Base-by-base conservation (phyloP, 2,888 invertebrate species). In the Brachynemurus nebulosus region DNA sequence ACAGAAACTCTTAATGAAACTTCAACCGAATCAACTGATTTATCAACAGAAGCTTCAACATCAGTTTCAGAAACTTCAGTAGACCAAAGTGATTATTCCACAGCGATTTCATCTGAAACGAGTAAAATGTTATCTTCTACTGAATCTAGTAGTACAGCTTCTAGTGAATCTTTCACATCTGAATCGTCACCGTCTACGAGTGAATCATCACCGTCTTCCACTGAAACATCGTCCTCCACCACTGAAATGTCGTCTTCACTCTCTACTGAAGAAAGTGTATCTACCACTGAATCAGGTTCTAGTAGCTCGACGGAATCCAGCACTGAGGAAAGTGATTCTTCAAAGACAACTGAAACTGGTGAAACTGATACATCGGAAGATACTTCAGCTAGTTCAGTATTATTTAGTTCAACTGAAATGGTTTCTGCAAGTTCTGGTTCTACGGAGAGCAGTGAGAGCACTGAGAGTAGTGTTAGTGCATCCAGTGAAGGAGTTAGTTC, bases 301-400 rank as follows among this genome's bases (percentile, higher is more conserved):
- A 51, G 52, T 3, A 54, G 50, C 18, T 45, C 48, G 16, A 52
- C 44, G 14, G 45, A 25, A 9, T 55, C 57, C 4, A 55, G 53
- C 23, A 23, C 7, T 19, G 44, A 16, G 23, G 46, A 47, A 27
- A 51, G 47, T 12, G 52, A 39, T 17, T 44, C 46, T 27, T 39
- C 42, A 25, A 41, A 43, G 9, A 40, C 44, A 27, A 36, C 14
- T 30, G 38, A 45, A 41, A 41, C 48, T 12, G 54, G 54, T 19
- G 52, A 49, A 40, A 54, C 52, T 11, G 53, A 45, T 12, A 42
- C 45, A 4, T 53, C 55, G 6, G 52, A 33, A 9, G 33, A 33
- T 42, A 46, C 2, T 11, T 4, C 40, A 2, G 39, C 33, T 38
- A 17, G 33, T 8, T 38, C 20, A 21, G 38, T 21, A 38, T 20